phyloP scores from a whole-genome alignment of 1,140 invertebrate species.

The Myzus persicae region DNA sequence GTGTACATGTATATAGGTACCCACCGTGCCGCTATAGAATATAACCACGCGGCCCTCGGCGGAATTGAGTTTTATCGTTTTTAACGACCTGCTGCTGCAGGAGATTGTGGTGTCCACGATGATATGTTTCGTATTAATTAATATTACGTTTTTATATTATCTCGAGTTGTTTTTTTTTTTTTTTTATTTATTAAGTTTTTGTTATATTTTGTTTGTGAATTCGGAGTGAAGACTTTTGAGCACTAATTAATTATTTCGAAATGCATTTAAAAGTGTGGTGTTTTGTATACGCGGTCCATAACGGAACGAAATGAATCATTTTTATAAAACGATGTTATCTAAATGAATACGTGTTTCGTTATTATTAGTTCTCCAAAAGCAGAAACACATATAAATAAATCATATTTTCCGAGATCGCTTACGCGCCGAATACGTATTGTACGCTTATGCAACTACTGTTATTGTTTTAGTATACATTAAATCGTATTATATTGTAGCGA shows the following conservation, averaged over 20 bases:
- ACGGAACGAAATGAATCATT: background rate
- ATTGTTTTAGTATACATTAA: background rate
- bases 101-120: background rate
- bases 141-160: background rate
- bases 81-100: background rate
- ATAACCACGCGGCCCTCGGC: background rate
- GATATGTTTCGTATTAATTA: conserved; percentile 21
- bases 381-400: background rate
- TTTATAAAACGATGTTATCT: background rate
- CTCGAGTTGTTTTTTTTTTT: background rate
- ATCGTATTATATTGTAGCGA: background rate
- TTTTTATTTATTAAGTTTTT: background rate
- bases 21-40: background rate
- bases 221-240: background rate
- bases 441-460: background rate
- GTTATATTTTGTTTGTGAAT: background rate
- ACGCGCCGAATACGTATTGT: background rate
- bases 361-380: background rate
- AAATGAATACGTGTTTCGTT: background rate
- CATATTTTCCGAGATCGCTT: background rate
- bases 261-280: background rate
- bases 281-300: background rate
- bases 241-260: background rate
- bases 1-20: background rate
- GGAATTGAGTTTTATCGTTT: conserved; percentile 16